Conservation (phyloP, 2,888 invertebrate genomes). For the Hydropsyche betteni region DNA sequence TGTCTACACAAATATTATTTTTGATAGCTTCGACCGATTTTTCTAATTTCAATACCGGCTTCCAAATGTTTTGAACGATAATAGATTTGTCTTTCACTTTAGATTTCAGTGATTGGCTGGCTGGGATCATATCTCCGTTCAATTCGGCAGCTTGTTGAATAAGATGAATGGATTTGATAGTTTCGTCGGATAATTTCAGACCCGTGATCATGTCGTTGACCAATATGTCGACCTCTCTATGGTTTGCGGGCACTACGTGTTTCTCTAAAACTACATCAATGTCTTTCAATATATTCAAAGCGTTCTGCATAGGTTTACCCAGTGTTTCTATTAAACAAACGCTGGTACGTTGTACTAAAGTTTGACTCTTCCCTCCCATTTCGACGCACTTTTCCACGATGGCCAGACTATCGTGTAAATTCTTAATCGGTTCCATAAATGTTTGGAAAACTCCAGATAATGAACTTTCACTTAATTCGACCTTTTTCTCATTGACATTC, state of each 20-base stretch:
- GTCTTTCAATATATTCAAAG: conserved; percentile 65
- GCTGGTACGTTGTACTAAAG: conserved; percentile 75
- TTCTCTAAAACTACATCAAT: conserved; percentile 62
- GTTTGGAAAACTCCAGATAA: conserved; percentile 67
- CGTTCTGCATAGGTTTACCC: conserved; percentile 66
- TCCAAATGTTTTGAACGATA: conserved; percentile 50
- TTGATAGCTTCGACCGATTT: conserved; percentile 50
- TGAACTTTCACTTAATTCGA: conserved; percentile 57
- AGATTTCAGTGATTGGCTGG: background rate
- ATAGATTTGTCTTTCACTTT: conserved; percentile 45
- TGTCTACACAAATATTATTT: conserved; percentile 44
- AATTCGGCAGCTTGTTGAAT: conserved; percentile 59
- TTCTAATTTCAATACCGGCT: conserved; percentile 49
- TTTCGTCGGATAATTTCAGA: conserved; percentile 65
- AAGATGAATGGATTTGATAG: conserved; percentile 63
- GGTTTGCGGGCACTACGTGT: conserved; percentile 57
- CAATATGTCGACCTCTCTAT: conserved; percentile 61
- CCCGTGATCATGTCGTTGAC: conserved; percentile 65
- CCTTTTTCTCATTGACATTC: conserved; percentile 63
- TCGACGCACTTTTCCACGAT: conserved; percentile 76
- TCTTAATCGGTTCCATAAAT: conserved; percentile 68
- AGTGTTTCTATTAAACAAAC: conserved; percentile 71
- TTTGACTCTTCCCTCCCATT: conserved; percentile 72
- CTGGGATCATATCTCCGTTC: conserved; percentile 36
- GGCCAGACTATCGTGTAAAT: conserved; percentile 71